A percentile compares a stretch with the other conserved stretches of the same genome.
Evolutionary conservation across 2,113 vertebrate genomes (phyloP).

Genomic region (Marcusenius ussheri): DNA sequence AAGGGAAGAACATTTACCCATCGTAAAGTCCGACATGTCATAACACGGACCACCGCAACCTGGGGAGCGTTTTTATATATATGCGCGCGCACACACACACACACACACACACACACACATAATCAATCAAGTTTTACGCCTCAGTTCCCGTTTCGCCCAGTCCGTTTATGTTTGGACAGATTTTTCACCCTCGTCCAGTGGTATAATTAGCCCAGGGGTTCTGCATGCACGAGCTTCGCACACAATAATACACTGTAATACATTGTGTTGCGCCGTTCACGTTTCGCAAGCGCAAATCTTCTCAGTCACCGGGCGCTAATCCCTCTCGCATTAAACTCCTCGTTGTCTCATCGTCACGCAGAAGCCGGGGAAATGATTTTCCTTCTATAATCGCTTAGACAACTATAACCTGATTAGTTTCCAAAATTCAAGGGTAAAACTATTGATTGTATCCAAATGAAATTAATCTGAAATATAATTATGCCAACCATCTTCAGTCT

Average conservation of each 20-base stretch:
- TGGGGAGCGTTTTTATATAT: no score
- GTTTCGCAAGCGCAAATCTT: constrained; percentile 50
- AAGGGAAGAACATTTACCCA: no score
- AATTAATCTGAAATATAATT: constrained; percentile 57
- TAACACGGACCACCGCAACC: no score
- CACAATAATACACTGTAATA: constrained; percentile 50
- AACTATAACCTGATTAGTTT: constrained; percentile 56
- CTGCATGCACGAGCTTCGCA: constrained; percentile 54
- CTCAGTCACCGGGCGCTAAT: constrained; percentile 54
- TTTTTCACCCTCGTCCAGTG: constrained; percentile 47
- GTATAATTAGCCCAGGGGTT: constrained; percentile 59
- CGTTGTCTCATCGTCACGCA: constrained; percentile 51
- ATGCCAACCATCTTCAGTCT: constrained; percentile 41
- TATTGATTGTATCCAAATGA: constrained; percentile 63
- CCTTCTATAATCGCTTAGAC: constrained; percentile 54
- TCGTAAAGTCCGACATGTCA: background rate
- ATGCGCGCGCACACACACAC: no score
- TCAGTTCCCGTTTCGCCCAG: constrained; percentile 52
- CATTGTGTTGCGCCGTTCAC: constrained; percentile 48
- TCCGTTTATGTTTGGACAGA: constrained; percentile 60
- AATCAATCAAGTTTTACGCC: constrained; percentile 46
- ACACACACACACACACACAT: background rate
- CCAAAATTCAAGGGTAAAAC: constrained; percentile 47
- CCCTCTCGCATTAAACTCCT: constrained; percentile 45
- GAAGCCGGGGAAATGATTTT: constrained; percentile 50